Conservation (phyloP, 2,797 vertebrate species). For the Takifugu ocellatus region DNA sequence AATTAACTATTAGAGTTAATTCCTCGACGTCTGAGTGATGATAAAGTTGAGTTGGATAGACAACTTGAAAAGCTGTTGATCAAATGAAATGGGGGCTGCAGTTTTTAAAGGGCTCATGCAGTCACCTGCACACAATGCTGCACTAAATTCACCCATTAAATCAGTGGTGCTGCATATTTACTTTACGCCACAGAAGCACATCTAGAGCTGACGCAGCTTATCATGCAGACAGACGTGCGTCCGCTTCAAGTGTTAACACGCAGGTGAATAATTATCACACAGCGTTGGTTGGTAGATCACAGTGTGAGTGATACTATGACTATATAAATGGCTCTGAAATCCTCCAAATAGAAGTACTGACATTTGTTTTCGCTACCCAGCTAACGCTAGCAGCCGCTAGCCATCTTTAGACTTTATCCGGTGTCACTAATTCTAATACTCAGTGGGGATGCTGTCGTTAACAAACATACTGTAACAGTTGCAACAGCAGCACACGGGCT, state of each 20-base stretch:
- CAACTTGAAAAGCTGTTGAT: slow-evolving; percentile 15
- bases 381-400: slow-evolving; percentile 59
- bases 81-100: neutral
- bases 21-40: too few relatives aligned
- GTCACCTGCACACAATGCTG: neutral
- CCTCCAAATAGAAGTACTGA: slow-evolving; percentile 18
- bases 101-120: neutral
- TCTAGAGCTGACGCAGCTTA: slow-evolving; percentile 64
- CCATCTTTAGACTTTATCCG: slow-evolving; percentile 35
- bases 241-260: slow-evolving; percentile 1
- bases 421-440: slow-evolving; percentile 4
- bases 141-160: slow-evolving; percentile 11
- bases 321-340: neutral
- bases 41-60: too few relatives aligned
- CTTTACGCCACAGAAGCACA: slow-evolving; percentile 54
- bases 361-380: slow-evolving; percentile 44
- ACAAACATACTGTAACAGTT: neutral
- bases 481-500: accelerated
- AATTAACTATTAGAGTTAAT: too few relatives aligned
- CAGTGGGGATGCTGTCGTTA: neutral
- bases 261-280: neutral
- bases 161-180: slow-evolving; percentile 13
- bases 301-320: too few relatives aligned
- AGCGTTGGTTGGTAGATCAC: too few relatives aligned
- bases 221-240: slow-evolving; percentile 21